phyloP scores from a whole-genome alignment of 2,113 vertebrate genomes.

The Potamarius usumacintae region DNA sequence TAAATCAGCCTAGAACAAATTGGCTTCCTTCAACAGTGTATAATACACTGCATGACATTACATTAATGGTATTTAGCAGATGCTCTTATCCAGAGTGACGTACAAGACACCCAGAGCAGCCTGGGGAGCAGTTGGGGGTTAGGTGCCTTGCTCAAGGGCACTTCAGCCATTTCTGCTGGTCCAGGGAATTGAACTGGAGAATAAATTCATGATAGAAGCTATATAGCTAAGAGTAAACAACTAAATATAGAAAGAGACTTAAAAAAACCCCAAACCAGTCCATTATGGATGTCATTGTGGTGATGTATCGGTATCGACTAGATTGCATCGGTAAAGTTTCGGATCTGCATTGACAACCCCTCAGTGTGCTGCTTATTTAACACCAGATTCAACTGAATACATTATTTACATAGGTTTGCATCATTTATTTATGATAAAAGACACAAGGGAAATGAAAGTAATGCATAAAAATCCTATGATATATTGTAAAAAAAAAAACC shows the following conservation, averaged over 20 bases:
- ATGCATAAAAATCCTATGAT: background rate
- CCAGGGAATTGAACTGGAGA: no score
- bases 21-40: background rate
- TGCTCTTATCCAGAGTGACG: no score
- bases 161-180: no score
- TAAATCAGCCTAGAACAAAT: background rate
- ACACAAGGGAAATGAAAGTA: background rate
- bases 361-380: background rate
- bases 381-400: background rate
- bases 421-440: background rate
- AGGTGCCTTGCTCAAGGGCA: no score
- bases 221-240: background rate
- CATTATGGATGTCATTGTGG: no score
- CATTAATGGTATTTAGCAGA: no score
- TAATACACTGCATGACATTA: background rate
- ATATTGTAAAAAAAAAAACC: background rate
- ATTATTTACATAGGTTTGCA: background rate
- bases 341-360: background rate
- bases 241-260: background rate
- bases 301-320: background rate
- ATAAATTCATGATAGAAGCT: background rate
- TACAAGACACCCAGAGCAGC: no score
- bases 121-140: no score
- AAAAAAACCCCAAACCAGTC: background rate
- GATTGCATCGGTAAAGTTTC: background rate